Evolutionary conservation across 2,888 invertebrate genomes (phyloP).

Genomic region (Yponomeuta sedellus): DNA sequence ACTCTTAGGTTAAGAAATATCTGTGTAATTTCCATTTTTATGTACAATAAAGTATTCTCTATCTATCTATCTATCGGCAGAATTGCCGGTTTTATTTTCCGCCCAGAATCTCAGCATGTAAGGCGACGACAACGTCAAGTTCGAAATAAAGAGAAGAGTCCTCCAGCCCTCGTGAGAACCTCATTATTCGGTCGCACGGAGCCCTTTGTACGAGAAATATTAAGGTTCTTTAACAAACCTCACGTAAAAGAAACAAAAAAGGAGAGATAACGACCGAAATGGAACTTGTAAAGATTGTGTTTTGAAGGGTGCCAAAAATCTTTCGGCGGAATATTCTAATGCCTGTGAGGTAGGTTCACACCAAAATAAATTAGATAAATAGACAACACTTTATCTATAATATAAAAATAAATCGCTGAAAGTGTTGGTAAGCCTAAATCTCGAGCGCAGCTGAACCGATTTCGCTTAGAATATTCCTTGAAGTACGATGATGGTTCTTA

Average conservation of each 20-base stretch:
- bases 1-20: too few species aligned
- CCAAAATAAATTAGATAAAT: too few species aligned
- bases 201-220: constrained; percentile 69
- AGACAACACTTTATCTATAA: too few species aligned
- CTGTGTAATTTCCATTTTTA: too few species aligned
- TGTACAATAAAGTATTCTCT: too few species aligned
- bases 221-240: constrained; percentile 72
- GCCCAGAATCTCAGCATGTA: not conserved
- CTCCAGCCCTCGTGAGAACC: constrained; percentile 53
- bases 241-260: constrained; percentile 38
- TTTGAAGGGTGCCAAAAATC: not conserved
- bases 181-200: constrained; percentile 71
- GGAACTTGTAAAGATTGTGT: not conserved
- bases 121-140: constrained; percentile 39
- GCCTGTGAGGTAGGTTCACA: not conserved
- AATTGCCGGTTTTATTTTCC: not conserved
- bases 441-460: too few species aligned
- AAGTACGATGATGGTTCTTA: too few species aligned
- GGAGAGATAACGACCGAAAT: constrained; percentile 1
- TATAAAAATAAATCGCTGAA: too few species aligned
- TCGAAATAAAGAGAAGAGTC: constrained; percentile 55
- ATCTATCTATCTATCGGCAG: too few species aligned
- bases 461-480: too few species aligned
- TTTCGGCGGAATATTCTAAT: not conserved
- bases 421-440: too few species aligned